A percentile compares a stretch with the other conserved stretches of the same genome.
These are phyloP conservation scores for Heptranchias perlo DNA, from an alignment of 2,113 vertebrate genomes.

Conservation along the genomic window DNA sequence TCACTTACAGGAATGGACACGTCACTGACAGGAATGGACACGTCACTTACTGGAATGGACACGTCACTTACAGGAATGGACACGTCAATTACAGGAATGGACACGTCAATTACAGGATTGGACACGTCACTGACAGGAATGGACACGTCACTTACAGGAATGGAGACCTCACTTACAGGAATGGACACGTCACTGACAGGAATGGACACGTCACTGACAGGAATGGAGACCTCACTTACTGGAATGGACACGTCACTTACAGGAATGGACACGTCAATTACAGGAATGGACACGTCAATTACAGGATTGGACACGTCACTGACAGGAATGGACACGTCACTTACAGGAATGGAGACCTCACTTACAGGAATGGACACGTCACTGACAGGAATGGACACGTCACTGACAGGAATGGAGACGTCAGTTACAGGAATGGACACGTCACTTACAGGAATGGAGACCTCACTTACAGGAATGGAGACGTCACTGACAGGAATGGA, in stretches of 20 bases:
- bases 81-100: not conserved
- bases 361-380: not conserved
- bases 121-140: not conserved
- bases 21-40: too few relatives aligned
- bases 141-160: not conserved
- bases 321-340: not conserved
- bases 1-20: not conserved
- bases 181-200: not conserved
- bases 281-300: too few relatives aligned
- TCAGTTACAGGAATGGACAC: not conserved
- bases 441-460: too few relatives aligned
- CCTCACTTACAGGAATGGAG: too few relatives aligned
- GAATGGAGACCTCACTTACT: too few relatives aligned
- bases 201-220: not conserved
- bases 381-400: not conserved
- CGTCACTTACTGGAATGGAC: too few relatives aligned
- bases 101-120: too few relatives aligned
- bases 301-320: not conserved
- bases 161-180: too few relatives aligned
- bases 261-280: not conserved
- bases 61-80: not conserved
- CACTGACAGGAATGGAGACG: too few relatives aligned
- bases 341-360: too few relatives aligned
- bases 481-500: not conserved
- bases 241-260: not conserved